Evolutionary conservation across 1,140 invertebrate genomes (phyloP).

Genomic region (Anthonomus grandis): DNA sequence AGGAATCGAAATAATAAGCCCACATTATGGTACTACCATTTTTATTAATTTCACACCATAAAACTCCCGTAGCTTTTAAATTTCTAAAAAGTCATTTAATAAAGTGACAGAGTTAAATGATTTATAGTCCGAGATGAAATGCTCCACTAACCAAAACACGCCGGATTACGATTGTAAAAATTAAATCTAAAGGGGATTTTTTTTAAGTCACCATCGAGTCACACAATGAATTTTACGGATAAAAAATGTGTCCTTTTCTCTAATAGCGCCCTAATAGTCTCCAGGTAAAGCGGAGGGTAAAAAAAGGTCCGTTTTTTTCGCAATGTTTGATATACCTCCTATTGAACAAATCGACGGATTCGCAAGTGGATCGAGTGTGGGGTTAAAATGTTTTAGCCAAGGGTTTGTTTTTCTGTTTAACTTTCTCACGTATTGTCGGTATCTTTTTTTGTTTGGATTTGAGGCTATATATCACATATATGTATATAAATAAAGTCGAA

Average conservation of each 20-base stretch:
- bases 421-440: slow-evolving; percentile 27
- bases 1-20: no score
- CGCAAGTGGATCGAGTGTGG: slow-evolving; percentile 24
- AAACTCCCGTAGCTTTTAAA: neutral
- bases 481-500: no score
- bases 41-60: no score
- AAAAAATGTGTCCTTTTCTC: slow-evolving; percentile 25
- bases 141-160: slow-evolving; percentile 22
- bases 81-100: neutral
- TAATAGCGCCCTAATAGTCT: slow-evolving; percentile 26
- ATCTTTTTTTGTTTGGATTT: no score
- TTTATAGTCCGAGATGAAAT: slow-evolving; percentile 1
- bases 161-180: slow-evolving; percentile 22
- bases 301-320: slow-evolving; percentile 22
- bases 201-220: slow-evolving; percentile 24
- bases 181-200: slow-evolving; percentile 4
- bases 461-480: no score
- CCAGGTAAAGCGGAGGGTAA: slow-evolving; percentile 19
- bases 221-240: slow-evolving; percentile 26
- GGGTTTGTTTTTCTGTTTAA: slow-evolving; percentile 27
- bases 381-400: slow-evolving; percentile 19
- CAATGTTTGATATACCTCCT: slow-evolving; percentile 23
- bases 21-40: no score
- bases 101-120: neutral
- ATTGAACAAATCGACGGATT: slow-evolving; percentile 27